Evolutionary conservation across 2,113 vertebrate genomes (phyloP).

Genomic region (Opisthocomus hoazin): DNA sequence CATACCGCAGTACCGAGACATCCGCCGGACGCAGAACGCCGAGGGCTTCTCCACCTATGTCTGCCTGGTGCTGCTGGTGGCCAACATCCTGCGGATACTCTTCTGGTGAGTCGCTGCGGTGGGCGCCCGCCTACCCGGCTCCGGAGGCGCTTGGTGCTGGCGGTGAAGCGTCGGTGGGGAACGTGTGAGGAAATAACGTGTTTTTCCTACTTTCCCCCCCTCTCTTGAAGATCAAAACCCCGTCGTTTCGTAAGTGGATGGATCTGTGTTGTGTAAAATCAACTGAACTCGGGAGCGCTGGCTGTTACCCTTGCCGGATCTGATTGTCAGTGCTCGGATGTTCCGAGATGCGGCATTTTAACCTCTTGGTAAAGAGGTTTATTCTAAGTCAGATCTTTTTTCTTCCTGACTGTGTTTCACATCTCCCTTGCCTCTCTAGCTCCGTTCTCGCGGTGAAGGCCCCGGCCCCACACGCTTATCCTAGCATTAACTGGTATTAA

Average conservation of each 20-base stretch:
- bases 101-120: constrained; percentile 80
- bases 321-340: neutral
- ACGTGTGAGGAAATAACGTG: neutral
- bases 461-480: accelerated
- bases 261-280: accelerated
- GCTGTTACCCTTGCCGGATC: neutral
- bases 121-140: neutral
- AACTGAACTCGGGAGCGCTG: neutral
- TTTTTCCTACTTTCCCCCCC: accelerated
- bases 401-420: neutral
- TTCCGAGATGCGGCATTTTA: neutral
- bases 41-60: constrained; percentile 96
- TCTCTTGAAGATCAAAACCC: too few relatives aligned
- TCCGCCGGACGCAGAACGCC: constrained; percentile 86
- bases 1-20: constrained; percentile 93
- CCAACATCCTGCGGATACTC: constrained; percentile 91
- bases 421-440: neutral
- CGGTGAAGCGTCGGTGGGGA: neutral
- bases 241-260: accelerated
- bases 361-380: neutral
- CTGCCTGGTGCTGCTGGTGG: constrained; percentile 89
- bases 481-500: neutral
- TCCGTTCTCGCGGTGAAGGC: neutral
- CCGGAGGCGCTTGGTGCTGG: too few relatives aligned
- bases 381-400: neutral